phyloP scores from a whole-genome alignment of 2,797 vertebrate species.

The Pogonophryne albipinna region DNA sequence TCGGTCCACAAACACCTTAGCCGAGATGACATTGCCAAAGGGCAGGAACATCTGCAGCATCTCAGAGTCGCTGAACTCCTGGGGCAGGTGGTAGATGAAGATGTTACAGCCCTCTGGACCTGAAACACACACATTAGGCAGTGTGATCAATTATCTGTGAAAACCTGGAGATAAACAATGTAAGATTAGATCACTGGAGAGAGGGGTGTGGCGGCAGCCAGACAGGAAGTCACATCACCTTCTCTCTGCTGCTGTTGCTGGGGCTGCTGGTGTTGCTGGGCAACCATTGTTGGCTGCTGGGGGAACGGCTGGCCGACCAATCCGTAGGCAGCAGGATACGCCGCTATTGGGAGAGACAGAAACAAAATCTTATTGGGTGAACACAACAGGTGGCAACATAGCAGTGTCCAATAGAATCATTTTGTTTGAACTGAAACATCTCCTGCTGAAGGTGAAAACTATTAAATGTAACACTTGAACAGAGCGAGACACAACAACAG shows the following conservation, averaged over 20 bases:
- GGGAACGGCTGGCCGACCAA: conserved; percentile 92
- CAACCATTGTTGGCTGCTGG: conserved; percentile 90
- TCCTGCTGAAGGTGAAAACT: conserved; percentile 80
- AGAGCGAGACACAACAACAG: conserved; percentile 61
- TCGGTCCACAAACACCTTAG: conserved; percentile 95
- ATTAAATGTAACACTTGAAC: conserved; percentile 68
- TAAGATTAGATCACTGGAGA: conserved; percentile 55
- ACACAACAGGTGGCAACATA: conserved; percentile 80
- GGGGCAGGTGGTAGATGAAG: conserved; percentile 98
- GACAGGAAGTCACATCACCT: conserved; percentile 85
- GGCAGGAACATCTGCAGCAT: conserved; percentile 97
- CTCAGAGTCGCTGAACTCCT: conserved; percentile 96
- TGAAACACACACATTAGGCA: conserved; percentile 67
- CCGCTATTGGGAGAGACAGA: conserved; percentile 85
- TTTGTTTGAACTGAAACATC: conserved; percentile 55
- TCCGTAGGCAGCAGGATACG: conserved; percentile 93
- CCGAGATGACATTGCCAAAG: conserved; percentile 96
- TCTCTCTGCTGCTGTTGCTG: conserved; percentile 92
- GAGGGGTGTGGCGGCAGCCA: conserved; percentile 63
- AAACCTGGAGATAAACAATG: conserved; percentile 65
- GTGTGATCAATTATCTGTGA: conserved; percentile 54
- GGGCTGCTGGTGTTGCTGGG: conserved; percentile 91
- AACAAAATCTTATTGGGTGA: conserved; percentile 72
- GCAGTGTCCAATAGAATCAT: conserved; percentile 51
- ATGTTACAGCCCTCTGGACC: conserved; percentile 97